phyloP scores from a whole-genome alignment of 2,113 vertebrate genomes.

The Alethe diademata region DNA sequence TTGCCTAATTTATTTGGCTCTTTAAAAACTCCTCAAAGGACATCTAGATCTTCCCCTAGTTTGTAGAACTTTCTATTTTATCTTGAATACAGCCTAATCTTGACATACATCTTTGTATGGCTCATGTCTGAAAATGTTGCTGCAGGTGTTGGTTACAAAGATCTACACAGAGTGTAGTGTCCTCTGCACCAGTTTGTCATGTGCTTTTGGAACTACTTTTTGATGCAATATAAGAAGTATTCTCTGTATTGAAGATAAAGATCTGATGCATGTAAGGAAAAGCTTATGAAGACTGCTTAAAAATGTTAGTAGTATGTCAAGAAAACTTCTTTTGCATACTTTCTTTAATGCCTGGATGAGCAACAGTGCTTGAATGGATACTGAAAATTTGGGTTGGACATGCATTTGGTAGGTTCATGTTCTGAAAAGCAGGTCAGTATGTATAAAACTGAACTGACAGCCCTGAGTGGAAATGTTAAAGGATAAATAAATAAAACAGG shows the following conservation, averaged over 20 bases:
- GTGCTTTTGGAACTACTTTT: not conserved
- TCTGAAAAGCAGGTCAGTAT: not conserved
- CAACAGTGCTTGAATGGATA: not conserved
- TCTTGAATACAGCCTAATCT: not conserved
- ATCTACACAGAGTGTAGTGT: not conserved
- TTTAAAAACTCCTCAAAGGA: not conserved
- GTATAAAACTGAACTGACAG: not conserved
- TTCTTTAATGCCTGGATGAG: not conserved
- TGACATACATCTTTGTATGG: not conserved
- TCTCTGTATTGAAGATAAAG: not conserved
- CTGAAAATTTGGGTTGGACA: not conserved
- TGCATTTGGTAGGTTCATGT: not conserved
- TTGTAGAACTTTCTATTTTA: not conserved
- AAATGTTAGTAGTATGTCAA: not conserved
- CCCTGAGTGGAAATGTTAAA: conserved; percentile 1
- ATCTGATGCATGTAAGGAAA: not conserved
- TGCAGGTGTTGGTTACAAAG: not conserved
- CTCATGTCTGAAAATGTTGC: not conserved
- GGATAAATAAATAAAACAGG: conserved; percentile 38
- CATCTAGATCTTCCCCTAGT: not conserved
- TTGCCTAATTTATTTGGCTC: not conserved
- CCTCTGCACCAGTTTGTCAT: not conserved
- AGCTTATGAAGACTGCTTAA: not conserved
- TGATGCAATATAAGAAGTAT: not conserved
- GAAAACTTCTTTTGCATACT: not conserved